Base-by-base conservation (phyloP, 2,797 vertebrate species). In the Dicrostonyx torquatus region DNA sequence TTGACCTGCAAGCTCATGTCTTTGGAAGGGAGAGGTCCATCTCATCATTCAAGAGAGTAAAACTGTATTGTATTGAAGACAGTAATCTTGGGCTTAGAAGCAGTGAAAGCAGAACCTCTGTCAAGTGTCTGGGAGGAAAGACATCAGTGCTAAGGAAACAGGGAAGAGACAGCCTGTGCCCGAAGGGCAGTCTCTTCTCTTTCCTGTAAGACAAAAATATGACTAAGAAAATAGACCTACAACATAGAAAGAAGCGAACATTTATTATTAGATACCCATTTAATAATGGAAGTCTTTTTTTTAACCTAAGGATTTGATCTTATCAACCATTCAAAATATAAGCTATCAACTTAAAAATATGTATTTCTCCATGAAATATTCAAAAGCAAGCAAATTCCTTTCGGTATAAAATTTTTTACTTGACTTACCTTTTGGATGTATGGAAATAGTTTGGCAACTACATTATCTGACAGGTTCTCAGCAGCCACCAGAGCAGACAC, bases 371-470 rank as follows among this genome's bases (percentile, higher is more conserved):
- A 68, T n/a, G 29, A 93, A 94, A 75, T 9, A 76, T 93, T 87
- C 7, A 26, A 91, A 88, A 85, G 43, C 64, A 87, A 94, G 70
- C 43, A 60, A 84, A 82, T 34, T 48, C 55, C 72, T 60, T 75
- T 76, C 55, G 62, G 20, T 53, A 90, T 24, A 87, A 94, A 87
- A 78, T 50, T 70, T 88, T 70, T 66, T 70, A 79, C 31, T 93
- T 89, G 34, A 86, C 97, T 64, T 43, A 99, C 99, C 99, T 98
- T 99, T 92, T 99, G 99, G 75, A 99, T 94, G n/a, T 99, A 99
- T 0, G 99, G 99, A 48, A 99, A 99, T 12, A 99, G 98, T 91
- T 99, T 99, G 93, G 99, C 98, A 7, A 99, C 97, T 40, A 99
- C 91, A 43, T 94, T 87, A 88, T 99, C 98, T 0, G 99, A 99